These are phyloP conservation scores for Arrhamphus sclerolepis DNA, from an alignment of 2,797 vertebrate genomes.

Conservation along the genomic window DNA sequence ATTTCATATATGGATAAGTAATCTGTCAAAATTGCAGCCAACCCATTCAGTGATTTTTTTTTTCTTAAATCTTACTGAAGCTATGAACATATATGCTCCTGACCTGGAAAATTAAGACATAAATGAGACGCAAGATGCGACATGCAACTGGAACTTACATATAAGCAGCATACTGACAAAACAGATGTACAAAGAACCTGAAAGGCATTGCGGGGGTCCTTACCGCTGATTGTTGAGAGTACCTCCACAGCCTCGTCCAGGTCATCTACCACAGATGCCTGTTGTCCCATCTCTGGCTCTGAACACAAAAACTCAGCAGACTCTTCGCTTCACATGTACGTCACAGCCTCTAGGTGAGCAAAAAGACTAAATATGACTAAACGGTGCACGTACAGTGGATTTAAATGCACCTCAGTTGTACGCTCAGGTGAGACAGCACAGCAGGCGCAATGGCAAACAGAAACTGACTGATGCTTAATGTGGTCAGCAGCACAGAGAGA, in stretches of 20 bases:
- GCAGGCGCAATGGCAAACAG: conserved; percentile 29
- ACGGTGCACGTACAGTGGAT: neutral
- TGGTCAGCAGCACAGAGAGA: conserved; percentile 44
- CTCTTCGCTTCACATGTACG: conserved; percentile 29
- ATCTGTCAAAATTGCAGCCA: too few species aligned
- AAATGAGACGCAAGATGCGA: too few species aligned
- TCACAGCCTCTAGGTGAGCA: conserved; percentile 19
- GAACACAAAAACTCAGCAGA: conserved; percentile 27
- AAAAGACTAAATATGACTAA: conserved; percentile 12
- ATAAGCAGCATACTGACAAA: too few species aligned
- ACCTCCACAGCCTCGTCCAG: conserved; percentile 36
- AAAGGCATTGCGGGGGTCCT: conserved; percentile 4
- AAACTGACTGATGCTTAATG: conserved; percentile 45
- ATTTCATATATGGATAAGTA: too few species aligned
- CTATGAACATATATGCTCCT: too few species aligned
- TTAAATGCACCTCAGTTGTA: neutral
- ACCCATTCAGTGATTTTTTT: too few species aligned
- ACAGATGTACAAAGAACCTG: fast-evolving
- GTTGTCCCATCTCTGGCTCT: conserved; percentile 47
- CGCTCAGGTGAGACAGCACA: conserved; percentile 15
- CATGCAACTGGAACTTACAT: too few species aligned
- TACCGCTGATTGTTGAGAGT: conserved; percentile 39
- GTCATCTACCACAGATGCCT: conserved; percentile 23
- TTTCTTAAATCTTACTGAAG: too few species aligned
- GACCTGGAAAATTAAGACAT: too few species aligned